These are phyloP conservation scores for Sycobia sp. DNA, from an alignment of 1,140 invertebrate species.

Conservation along the genomic window DNA sequence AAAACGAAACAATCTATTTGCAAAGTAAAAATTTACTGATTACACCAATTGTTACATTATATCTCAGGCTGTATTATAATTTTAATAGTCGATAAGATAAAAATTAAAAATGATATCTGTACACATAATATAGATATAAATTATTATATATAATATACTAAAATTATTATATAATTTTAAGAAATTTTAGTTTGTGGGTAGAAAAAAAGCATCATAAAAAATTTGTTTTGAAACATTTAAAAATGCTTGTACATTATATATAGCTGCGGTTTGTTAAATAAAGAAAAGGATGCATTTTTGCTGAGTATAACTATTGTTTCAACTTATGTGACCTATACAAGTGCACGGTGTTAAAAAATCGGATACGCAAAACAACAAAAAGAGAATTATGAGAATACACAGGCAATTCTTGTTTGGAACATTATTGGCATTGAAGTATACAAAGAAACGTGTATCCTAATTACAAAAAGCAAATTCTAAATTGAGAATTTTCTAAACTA, in stretches of 20 bases:
- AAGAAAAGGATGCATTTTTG: constrained; percentile 22
- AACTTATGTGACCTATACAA: neutral
- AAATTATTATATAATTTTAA: constrained; percentile 17
- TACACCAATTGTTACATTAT: constrained; percentile 51
- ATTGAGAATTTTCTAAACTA: constrained; percentile 24
- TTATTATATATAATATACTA: constrained; percentile 33
- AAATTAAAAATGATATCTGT: constrained; percentile 44
- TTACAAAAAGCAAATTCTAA: constrained; percentile 20
- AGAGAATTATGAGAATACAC: constrained; percentile 17
- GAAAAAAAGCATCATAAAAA: constrained; percentile 19
- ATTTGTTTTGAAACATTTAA: constrained; percentile 27
- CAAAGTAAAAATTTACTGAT: constrained; percentile 45
- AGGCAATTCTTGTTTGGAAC: constrained; percentile 36
- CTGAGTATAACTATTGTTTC: constrained; percentile 22
- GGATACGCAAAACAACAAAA: constrained; percentile 34
- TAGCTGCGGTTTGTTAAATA: constrained; percentile 7
- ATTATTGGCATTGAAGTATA: constrained; percentile 36
- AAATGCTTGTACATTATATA: constrained; percentile 33
- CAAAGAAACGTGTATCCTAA: constrained; percentile 36
- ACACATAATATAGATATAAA: constrained; percentile 40
- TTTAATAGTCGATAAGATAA: constrained; percentile 56
- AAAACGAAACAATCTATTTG: constrained; percentile 44
- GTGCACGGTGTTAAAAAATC: constrained; percentile 21
- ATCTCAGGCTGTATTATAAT: constrained; percentile 58
- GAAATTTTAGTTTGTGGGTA: constrained; percentile 31